phyloP scores from a whole-genome alignment of 2,797 vertebrate genomes.

The Cryptoblepharus egeriae region DNA sequence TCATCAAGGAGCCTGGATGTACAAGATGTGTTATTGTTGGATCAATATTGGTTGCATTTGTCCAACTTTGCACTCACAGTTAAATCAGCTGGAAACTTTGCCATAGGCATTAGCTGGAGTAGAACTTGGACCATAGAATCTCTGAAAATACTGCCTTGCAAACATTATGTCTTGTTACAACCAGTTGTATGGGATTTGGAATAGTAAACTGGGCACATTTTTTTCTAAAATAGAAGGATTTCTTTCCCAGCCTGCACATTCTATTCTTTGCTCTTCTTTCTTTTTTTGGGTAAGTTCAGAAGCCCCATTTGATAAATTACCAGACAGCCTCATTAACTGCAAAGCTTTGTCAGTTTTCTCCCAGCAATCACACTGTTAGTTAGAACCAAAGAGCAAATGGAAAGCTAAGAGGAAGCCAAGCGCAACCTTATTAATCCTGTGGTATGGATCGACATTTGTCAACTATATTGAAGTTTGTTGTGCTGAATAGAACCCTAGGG shows the following conservation, averaged over 20 bases:
- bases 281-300: conserved; percentile 18
- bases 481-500: conserved; percentile 72
- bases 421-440: conserved; percentile 74
- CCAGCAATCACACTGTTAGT: conserved; percentile 66
- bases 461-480: conserved; percentile 74
- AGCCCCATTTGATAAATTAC: conserved; percentile 65
- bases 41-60: neutral
- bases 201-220: neutral
- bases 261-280: conserved; percentile 48
- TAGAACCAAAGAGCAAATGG: conserved; percentile 63
- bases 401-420: conserved; percentile 67
- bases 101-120: no score
- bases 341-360: conserved; percentile 70
- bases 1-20: neutral
- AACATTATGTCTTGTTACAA: neutral
- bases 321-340: conserved; percentile 69
- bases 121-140: neutral
- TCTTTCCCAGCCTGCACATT: conserved; percentile 1
- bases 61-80: neutral
- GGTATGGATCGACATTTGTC: conserved; percentile 77
- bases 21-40: neutral
- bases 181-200: neutral
- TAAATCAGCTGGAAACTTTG: neutral
- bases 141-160: accelerated
- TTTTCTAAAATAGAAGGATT: neutral